These are phyloP conservation scores for Gymnodraco acuticeps DNA, from an alignment of 2,797 vertebrate species.

Conservation along the genomic window DNA sequence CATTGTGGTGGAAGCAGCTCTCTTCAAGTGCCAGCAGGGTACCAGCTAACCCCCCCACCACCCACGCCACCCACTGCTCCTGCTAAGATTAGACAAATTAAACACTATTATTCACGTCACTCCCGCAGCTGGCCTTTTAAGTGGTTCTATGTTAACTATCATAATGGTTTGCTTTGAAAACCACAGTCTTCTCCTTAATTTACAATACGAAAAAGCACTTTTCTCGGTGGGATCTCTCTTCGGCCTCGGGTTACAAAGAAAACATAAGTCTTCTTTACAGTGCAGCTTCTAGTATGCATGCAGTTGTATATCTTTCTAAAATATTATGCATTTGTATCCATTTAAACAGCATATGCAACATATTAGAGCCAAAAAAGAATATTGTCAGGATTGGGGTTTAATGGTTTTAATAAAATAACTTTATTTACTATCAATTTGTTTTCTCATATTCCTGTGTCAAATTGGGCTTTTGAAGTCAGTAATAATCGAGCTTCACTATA, in stretches of 20 bases:
- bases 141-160: conserved; percentile 86
- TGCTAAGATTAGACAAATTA: conserved; percentile 88
- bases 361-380: background rate
- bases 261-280: conserved; percentile 41
- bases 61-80: conserved; percentile 75
- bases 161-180: conserved; percentile 85
- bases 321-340: background rate
- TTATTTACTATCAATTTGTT: conserved; percentile 4
- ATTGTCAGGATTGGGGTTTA: conserved; percentile 1
- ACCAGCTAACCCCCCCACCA: conserved; percentile 56
- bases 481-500: conserved; percentile 14
- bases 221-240: conserved; percentile 65
- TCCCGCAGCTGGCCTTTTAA: conserved; percentile 85
- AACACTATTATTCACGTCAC: conserved; percentile 86
- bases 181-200: conserved; percentile 83
- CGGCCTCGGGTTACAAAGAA: conserved; percentile 43
- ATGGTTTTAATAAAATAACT: background rate
- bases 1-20: conserved; percentile 73
- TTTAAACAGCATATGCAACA: background rate
- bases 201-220: conserved; percentile 80
- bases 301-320: background rate
- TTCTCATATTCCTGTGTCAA: background rate
- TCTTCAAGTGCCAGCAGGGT: conserved; percentile 76
- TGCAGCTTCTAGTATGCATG: conserved; percentile 19
- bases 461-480: conserved; percentile 17